These are phyloP conservation scores for Baronia brevicornis DNA, from an alignment of 2,888 invertebrate genomes.

Conservation along the genomic window DNA sequence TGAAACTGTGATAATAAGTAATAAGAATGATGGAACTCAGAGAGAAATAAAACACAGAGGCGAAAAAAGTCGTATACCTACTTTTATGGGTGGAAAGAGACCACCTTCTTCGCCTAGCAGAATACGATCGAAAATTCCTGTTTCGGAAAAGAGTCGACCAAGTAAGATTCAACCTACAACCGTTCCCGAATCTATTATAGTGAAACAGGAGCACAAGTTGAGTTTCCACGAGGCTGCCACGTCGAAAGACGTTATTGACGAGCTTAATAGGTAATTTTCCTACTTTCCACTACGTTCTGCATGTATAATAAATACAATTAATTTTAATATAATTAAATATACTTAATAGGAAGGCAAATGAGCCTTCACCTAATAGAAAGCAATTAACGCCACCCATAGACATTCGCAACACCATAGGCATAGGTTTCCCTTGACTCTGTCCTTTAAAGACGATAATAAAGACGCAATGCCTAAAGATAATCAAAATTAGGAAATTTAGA, in stretches of 20 bases:
- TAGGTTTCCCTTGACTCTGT: too few relatives aligned
- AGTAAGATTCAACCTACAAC: slow-evolving; percentile 28
- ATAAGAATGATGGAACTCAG: slow-evolving; percentile 57
- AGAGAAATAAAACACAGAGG: slow-evolving; percentile 55
- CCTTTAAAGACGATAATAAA: too few relatives aligned
- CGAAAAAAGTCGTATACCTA: slow-evolving; percentile 76
- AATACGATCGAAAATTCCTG: slow-evolving; percentile 59
- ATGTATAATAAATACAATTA: too few relatives aligned
- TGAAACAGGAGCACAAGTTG: slow-evolving; percentile 75
- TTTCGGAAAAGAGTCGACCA: slow-evolving; percentile 41
- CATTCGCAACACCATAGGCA: too few relatives aligned
- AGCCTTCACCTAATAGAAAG: too few relatives aligned
- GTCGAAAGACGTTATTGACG: slow-evolving; percentile 85
- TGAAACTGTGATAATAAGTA: slow-evolving; percentile 81
- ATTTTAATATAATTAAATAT: too few relatives aligned
- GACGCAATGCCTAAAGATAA: too few relatives aligned
- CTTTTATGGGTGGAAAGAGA: slow-evolving; percentile 63
- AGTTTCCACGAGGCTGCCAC: slow-evolving; percentile 85
- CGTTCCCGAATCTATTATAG: slow-evolving; percentile 54
- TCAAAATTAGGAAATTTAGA: too few relatives aligned
- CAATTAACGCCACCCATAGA: too few relatives aligned
- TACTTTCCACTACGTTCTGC: too few relatives aligned
- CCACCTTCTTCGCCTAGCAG: slow-evolving; percentile 62
- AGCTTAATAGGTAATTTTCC: slow-evolving; percentile 75
- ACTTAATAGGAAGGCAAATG: too few relatives aligned